Conservation (phyloP, 1,140 invertebrate species). For the Hirudo medicinalis region DNA sequence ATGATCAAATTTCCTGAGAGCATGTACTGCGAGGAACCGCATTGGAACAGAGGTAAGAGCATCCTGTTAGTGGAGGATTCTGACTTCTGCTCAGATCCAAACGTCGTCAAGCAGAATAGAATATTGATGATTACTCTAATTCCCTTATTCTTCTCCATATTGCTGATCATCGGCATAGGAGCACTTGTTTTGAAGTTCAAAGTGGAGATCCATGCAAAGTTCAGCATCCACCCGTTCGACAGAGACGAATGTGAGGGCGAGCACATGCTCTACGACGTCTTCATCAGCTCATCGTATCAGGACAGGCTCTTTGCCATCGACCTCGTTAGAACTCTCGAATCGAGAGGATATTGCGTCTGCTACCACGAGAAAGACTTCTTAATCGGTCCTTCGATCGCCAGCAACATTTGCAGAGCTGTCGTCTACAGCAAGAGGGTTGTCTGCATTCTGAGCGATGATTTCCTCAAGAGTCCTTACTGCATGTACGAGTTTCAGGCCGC, state of each 20-base stretch:
- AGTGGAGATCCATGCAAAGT: background rate
- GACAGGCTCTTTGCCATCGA: background rate
- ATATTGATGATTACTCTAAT: background rate
- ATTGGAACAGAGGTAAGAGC: background rate
- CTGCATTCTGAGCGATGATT: conserved; percentile 6
- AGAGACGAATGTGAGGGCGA: conserved; percentile 16
- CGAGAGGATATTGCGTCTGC: conserved; percentile 10
- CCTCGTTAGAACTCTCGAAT: conserved; percentile 1
- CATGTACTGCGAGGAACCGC: background rate
- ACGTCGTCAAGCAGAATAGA: background rate
- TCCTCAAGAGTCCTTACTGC: conserved; percentile 15
- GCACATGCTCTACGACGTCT: conserved; percentile 14
- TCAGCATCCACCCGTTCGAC: conserved; percentile 16
- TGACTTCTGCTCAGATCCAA: conserved; percentile 10
- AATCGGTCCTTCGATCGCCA: background rate
- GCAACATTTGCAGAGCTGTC: conserved; percentile 13
- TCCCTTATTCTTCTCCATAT: background rate
- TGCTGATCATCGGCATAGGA: background rate
- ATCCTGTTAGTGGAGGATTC: conserved; percentile 8
- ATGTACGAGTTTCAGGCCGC: conserved; percentile 17
- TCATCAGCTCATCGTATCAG: conserved; percentile 11
- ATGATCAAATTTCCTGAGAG: background rate
- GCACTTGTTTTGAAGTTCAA: background rate
- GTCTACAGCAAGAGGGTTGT: conserved; percentile 8
- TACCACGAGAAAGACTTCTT: conserved; percentile 17